phyloP scores from a whole-genome alignment of 2,113 vertebrate genomes.

The Dolichotis patagonum region DNA sequence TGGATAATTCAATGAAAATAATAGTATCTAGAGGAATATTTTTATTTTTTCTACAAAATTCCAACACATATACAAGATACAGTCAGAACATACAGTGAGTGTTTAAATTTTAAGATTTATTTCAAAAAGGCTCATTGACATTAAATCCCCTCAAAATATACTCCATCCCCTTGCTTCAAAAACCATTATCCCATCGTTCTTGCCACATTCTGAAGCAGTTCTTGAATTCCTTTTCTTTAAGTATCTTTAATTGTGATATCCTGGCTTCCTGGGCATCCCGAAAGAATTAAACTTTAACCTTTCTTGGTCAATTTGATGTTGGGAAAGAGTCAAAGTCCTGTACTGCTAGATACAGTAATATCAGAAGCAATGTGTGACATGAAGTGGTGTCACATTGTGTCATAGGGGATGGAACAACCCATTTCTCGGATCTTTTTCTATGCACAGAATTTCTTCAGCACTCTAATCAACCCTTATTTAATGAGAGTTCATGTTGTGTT shows the following conservation, averaged over 20 bases:
- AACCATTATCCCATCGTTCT: not conserved
- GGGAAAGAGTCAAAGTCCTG: not conserved
- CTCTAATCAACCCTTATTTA: not conserved
- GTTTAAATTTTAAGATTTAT: not conserved
- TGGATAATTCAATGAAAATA: slow-evolving; percentile 18
- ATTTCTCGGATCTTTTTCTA: not conserved
- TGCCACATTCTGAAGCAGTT: not conserved
- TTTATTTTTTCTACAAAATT: not conserved
- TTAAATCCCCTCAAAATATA: not conserved
- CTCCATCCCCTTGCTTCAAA: not conserved
- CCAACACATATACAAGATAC: not conserved
- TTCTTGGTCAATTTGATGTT: not conserved
- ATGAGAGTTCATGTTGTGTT: not conserved
- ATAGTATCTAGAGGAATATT: not conserved
- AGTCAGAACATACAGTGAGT: not conserved
- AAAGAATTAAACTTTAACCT: not conserved
- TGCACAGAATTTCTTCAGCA: not conserved
- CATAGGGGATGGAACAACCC: not conserved
- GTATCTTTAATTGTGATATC: too few relatives aligned
- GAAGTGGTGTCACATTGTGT: not conserved
- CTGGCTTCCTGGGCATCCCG: not conserved
- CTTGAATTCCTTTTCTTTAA: not conserved
- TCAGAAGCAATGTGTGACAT: not conserved
- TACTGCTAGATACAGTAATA: not conserved
- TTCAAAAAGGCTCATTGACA: not conserved